phyloP scores from a whole-genome alignment of 2,113 vertebrate species.

The Columbina picui region DNA sequence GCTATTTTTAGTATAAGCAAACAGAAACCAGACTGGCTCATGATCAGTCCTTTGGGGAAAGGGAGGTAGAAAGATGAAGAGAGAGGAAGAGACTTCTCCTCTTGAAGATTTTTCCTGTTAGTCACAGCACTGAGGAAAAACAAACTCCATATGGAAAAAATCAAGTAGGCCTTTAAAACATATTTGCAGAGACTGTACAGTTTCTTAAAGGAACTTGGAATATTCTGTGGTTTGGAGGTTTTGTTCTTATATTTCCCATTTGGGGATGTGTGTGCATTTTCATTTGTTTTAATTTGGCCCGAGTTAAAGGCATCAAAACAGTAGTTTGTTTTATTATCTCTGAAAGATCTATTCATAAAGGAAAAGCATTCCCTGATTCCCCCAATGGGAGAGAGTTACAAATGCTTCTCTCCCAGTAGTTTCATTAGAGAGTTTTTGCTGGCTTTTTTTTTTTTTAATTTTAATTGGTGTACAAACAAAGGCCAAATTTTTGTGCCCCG shows the following conservation, averaged over 20 bases:
- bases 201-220: constrained; percentile 47
- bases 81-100: constrained; percentile 46
- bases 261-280: background rate
- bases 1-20: constrained; percentile 54
- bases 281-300: constrained; percentile 2
- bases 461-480: background rate
- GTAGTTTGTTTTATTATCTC: constrained; percentile 27
- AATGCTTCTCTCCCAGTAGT: background rate
- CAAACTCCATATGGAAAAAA: constrained; percentile 60
- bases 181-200: constrained; percentile 26
- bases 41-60: constrained; percentile 26
- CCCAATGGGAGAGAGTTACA: background rate
- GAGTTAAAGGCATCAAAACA: background rate
- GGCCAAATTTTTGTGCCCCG: background rate
- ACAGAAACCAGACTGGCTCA: constrained; percentile 40
- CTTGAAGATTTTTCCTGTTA: constrained; percentile 65
- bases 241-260: constrained; percentile 16
- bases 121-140: constrained; percentile 53
- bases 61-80: constrained; percentile 16
- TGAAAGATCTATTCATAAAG: background rate
- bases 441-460: background rate
- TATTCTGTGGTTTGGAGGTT: background rate
- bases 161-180: constrained; percentile 54
- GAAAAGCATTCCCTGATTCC: background rate
- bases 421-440: background rate